These are phyloP conservation scores for Steinernema carpocapsae DNA, from an alignment of 2,888 invertebrate genomes.

Conservation along the genomic window DNA sequence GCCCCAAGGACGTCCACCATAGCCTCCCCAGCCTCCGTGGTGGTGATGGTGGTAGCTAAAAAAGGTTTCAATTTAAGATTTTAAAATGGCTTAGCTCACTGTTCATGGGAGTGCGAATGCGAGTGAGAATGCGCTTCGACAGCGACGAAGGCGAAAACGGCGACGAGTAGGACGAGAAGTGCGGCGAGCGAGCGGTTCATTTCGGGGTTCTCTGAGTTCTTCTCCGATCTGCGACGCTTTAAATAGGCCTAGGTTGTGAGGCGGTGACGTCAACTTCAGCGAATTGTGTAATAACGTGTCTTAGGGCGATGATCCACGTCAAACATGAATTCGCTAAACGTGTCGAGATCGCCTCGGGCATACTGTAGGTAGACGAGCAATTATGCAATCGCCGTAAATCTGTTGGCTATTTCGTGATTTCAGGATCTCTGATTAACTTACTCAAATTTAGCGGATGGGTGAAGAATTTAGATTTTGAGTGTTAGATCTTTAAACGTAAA, in stretches of 20 bases:
- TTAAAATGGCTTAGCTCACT: too few relatives aligned
- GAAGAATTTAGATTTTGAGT: too few relatives aligned
- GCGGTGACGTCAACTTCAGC: constrained; percentile 1
- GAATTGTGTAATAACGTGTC: background rate
- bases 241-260: too few relatives aligned
- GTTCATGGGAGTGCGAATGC: constrained; percentile 25
- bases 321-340: too few relatives aligned
- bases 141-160: background rate
- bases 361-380: too few relatives aligned
- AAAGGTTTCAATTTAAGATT: background rate
- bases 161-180: background rate
- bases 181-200: background rate
- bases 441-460: too few relatives aligned
- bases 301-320: background rate
- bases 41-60: constrained; percentile 24
- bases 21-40: background rate
- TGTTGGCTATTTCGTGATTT: too few relatives aligned
- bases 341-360: too few relatives aligned
- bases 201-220: too few relatives aligned
- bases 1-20: background rate
- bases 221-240: background rate
- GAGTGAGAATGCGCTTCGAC: constrained; percentile 6
- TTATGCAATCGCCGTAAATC: too few relatives aligned
- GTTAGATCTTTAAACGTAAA: too few relatives aligned
- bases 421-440: too few relatives aligned